Evolutionary conservation across 2,888 invertebrate species (phyloP).

Genomic region (Chloroclystis v-ata): DNA sequence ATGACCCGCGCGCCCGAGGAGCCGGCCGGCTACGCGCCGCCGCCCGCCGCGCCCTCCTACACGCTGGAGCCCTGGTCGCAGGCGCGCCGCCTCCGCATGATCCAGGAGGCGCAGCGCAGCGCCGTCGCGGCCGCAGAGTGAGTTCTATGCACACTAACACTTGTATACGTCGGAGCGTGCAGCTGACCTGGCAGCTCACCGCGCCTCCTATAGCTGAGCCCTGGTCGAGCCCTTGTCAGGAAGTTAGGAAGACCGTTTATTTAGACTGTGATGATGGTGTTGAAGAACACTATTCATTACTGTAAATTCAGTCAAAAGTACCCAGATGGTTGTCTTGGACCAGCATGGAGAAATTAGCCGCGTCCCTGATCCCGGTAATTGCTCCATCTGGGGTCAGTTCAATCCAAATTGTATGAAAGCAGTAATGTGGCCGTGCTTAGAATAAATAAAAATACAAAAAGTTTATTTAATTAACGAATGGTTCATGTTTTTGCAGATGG

Average conservation of each 20-base stretch:
- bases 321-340: no score
- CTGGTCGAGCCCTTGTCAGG: no score
- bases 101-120: constrained; percentile 64
- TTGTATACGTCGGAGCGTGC: not conserved
- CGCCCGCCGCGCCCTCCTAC: constrained; percentile 54
- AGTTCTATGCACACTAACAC: constrained; percentile 27
- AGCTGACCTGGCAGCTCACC: not conserved
- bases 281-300: no score
- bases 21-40: constrained; percentile 36
- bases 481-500: constrained; percentile 36
- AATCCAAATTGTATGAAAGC: not conserved
- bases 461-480: not conserved
- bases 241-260: no score
- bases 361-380: no score
- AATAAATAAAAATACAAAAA: no score
- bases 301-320: no score
- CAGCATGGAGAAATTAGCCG: no score
- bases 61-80: constrained; percentile 71
- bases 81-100: constrained; percentile 69
- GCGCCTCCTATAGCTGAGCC: no score
- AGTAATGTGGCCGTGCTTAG: no score
- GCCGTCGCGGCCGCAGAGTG: constrained; percentile 48
- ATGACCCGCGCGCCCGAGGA: constrained; percentile 57
- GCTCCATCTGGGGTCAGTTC: no score
- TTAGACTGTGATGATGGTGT: no score